Conservation (phyloP, 2,113 vertebrate genomes). For the Scomber colias region DNA sequence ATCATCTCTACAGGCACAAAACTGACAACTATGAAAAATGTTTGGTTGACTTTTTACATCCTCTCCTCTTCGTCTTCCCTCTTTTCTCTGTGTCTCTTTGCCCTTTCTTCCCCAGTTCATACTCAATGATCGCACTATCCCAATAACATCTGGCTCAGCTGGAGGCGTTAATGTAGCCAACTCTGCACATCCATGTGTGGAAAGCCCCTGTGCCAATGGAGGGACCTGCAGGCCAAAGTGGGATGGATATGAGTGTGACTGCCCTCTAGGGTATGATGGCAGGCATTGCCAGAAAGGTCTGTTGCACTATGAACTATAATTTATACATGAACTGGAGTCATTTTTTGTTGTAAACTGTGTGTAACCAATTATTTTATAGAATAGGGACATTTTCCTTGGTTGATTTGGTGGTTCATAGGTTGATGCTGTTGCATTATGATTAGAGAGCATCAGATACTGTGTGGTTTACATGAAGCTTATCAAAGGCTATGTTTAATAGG, state of each 20-base stretch:
- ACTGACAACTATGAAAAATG: neutral
- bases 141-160: constrained; percentile 84
- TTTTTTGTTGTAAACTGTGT: no score
- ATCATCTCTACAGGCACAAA: neutral
- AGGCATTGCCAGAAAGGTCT: constrained; percentile 96
- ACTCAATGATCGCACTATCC: constrained; percentile 90
- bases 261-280: constrained; percentile 93
- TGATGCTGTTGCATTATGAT: neutral
- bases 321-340: neutral
- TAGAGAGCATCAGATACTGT: neutral
- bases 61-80: neutral
- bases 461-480: neutral
- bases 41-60: neutral
- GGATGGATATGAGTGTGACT: constrained; percentile 94
- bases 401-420: neutral
- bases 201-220: constrained; percentile 90
- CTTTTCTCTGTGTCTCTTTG: neutral
- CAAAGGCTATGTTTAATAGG: neutral
- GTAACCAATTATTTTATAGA: no score
- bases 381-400: neutral
- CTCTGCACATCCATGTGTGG: constrained; percentile 90
- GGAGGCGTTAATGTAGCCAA: constrained; percentile 93
- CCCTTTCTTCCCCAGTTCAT: constrained; percentile 82
- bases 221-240: constrained; percentile 91
- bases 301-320: neutral